A percentile compares a stretch with the other conserved stretches of the same genome.
Conservation (phyloP, 2,888 invertebrate species). For the Branchellion lobata region DNA sequence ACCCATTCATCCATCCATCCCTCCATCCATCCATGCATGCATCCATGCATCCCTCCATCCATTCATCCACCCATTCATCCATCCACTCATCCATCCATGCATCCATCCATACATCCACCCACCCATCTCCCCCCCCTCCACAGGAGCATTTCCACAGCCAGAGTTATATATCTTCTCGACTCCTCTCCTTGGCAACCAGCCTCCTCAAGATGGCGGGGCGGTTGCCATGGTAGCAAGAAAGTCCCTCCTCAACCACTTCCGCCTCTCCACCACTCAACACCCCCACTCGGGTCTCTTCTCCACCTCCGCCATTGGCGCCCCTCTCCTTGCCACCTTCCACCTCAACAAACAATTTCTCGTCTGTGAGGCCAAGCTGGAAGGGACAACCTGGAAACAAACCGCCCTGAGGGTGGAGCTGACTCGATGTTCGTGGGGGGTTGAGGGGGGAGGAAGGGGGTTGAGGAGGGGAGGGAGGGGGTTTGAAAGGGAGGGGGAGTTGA, state of each 20-base stretch:
- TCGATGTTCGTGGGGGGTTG: neutral
- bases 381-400: neutral
- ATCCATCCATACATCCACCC: too few species aligned
- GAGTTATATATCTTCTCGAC: neutral
- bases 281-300: too few species aligned
- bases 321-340: neutral
- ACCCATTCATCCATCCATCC: too few species aligned
- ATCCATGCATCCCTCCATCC: too few species aligned
- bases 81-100: too few species aligned
- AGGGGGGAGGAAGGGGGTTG: too few species aligned
- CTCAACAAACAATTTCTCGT: neutral
- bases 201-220: neutral
- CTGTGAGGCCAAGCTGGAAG: neutral
- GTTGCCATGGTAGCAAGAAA: constrained; percentile 1
- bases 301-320: too few species aligned
- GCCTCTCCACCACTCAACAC: neutral
- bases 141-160: neutral
- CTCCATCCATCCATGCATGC: too few species aligned
- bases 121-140: neutral
- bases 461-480: too few species aligned
- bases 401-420: neutral
- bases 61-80: too few species aligned
- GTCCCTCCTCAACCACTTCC: neutral
- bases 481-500: too few species aligned
- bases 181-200: neutral